phyloP scores from a whole-genome alignment of 2,888 invertebrate genomes.

The Acrobasis repandana region DNA sequence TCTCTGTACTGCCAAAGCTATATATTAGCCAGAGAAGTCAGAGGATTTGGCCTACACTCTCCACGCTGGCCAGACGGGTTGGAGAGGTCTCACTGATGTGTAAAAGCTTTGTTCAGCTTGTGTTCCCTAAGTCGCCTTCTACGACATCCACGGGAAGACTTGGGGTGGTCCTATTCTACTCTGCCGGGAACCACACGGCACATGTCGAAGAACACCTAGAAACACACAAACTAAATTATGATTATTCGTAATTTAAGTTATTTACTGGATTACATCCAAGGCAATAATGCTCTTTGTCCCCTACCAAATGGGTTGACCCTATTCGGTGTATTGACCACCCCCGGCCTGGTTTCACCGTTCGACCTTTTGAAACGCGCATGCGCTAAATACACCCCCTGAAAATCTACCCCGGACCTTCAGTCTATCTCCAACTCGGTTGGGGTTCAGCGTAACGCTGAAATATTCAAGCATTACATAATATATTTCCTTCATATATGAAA shows the following conservation, averaged over 20 bases:
- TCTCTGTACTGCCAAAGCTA: too few relatives aligned
- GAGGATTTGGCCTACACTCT: too few relatives aligned
- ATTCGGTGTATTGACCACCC: slow-evolving; percentile 37
- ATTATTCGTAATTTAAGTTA: neutral
- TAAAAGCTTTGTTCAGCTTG: too few relatives aligned
- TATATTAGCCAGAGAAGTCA: too few relatives aligned
- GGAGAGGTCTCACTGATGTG: too few relatives aligned
- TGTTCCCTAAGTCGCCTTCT: too few relatives aligned
- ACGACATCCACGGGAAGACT: too few relatives aligned
- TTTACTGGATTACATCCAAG: neutral
- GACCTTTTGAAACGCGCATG: slow-evolving; percentile 67
- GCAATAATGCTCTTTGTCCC: slow-evolving; percentile 11
- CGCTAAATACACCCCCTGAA: slow-evolving; percentile 48
- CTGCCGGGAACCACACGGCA: too few relatives aligned
- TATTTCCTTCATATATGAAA: slow-evolving; percentile 67
- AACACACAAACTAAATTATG: neutral
- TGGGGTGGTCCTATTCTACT: too few relatives aligned
- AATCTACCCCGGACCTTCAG: slow-evolving; percentile 47
- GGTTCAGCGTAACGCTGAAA: slow-evolving; percentile 39
- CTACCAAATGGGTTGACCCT: slow-evolving; percentile 21
- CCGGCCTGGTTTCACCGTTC: slow-evolving; percentile 41
- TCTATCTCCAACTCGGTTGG: slow-evolving; percentile 47
- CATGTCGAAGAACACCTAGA: too few relatives aligned
- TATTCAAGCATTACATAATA: slow-evolving; percentile 31
- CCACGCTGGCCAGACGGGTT: too few relatives aligned